Conservation (phyloP, 2,888 invertebrate genomes). For the Meteorus colon region DNA sequence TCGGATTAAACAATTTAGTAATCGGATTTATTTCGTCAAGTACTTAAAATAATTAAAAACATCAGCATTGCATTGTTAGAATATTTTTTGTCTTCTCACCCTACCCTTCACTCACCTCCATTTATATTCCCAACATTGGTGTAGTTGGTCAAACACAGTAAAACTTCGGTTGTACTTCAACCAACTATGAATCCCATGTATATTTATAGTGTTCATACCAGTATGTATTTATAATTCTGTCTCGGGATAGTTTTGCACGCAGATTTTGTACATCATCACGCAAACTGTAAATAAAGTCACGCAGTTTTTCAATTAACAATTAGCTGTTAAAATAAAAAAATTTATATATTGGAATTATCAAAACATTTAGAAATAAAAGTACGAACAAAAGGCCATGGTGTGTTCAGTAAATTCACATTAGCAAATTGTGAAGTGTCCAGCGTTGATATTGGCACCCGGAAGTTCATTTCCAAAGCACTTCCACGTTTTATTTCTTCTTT, state of each 20-base stretch:
- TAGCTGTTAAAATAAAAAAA: not conserved
- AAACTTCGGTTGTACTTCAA: slow-evolving; percentile 28
- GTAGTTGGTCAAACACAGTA: slow-evolving; percentile 4
- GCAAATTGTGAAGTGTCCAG: slow-evolving; percentile 18
- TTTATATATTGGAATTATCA: not conserved
- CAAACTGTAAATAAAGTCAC: slow-evolving; percentile 1
- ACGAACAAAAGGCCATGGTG: not conserved
- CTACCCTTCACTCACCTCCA: not conserved
- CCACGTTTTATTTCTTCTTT: slow-evolving; percentile 14
- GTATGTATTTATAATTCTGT: slow-evolving; percentile 66
- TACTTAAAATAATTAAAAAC: not conserved
- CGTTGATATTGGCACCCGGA: slow-evolving; percentile 28
- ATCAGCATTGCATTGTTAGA: not conserved
- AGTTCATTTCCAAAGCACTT: slow-evolving; percentile 19
- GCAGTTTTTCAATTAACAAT: not conserved
- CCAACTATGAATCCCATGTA: slow-evolving; percentile 49
- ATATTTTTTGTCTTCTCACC: not conserved
- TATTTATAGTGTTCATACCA: slow-evolving; percentile 66
- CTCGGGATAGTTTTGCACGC: slow-evolving; percentile 53
- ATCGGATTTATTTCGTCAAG: no score
- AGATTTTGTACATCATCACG: not conserved
- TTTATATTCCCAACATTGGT: not conserved
- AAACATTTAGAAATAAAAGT: not conserved
- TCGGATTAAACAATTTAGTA: no score
- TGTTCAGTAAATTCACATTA: not conserved